A percentile compares a stretch with the other conserved stretches of the same genome.
Evolutionary conservation across 2,113 vertebrate genomes (phyloP).

Genomic region (Psilopogon haemacephalus): DNA sequence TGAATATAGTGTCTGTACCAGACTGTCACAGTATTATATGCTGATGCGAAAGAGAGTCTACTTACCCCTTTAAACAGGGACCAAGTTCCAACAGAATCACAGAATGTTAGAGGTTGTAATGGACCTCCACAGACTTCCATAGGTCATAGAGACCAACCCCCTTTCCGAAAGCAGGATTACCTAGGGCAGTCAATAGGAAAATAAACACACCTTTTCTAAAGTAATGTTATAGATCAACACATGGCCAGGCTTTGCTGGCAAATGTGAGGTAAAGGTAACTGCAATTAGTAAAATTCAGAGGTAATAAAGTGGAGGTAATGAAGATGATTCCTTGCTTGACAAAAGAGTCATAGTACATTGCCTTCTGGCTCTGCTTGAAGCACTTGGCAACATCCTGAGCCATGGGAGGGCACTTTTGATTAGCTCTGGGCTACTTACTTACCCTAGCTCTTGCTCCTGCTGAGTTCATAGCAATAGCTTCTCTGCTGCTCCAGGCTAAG

Average conservation of each 20-base stretch:
- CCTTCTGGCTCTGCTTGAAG: slow-evolving; percentile 36
- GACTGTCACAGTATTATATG: not conserved
- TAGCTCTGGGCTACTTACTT: slow-evolving; percentile 48
- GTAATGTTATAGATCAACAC: not conserved
- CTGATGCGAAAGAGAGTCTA: not conserved
- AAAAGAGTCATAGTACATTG: not conserved
- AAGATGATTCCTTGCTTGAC: slow-evolving; percentile 27
- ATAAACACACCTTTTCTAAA: not conserved
- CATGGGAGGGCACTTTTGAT: slow-evolving; percentile 58
- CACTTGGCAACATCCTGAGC: slow-evolving; percentile 50
- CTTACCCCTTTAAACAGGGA: not conserved
- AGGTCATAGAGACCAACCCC: no score
- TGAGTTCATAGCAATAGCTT: slow-evolving; percentile 32
- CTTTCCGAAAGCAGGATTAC: no score
- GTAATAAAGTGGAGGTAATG: slow-evolving; percentile 30
- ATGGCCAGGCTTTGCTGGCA: not conserved
- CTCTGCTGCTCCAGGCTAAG: slow-evolving; percentile 22
- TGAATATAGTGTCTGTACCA: not conserved
- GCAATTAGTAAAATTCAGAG: slow-evolving; percentile 22
- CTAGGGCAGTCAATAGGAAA: not conserved
- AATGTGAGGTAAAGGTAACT: slow-evolving; percentile 30
- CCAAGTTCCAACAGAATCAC: not conserved
- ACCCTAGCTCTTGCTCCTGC: slow-evolving; percentile 43
- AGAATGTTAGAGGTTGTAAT: no score
- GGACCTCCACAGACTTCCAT: no score